These are phyloP conservation scores for Drosophila rubida DNA, from an alignment of 2,888 invertebrate genomes.

Conservation along the genomic window DNA sequence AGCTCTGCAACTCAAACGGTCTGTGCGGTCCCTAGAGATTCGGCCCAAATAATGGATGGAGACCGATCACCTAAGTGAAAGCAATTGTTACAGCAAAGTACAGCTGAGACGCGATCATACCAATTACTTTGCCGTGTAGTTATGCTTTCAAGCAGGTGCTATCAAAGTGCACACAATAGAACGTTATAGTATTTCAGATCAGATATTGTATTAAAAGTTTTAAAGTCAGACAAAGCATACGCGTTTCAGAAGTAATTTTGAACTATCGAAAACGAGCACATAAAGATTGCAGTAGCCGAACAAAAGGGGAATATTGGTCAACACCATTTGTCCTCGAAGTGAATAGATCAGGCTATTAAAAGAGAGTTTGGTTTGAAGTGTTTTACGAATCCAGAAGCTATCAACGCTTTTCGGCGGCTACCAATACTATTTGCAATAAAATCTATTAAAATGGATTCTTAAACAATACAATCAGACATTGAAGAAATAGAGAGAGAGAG, in stretches of 20 bases:
- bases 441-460: slow-evolving; percentile 46
- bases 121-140: neutral
- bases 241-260: neutral
- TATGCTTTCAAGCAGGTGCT: neutral
- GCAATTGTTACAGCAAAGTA: slow-evolving; percentile 6
- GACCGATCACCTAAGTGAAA: slow-evolving; percentile 27
- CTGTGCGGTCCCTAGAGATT: slow-evolving; percentile 58
- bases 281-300: neutral
- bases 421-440: slow-evolving; percentile 74
- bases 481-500: neutral
- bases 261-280: neutral
- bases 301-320: neutral
- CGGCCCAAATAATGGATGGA: slow-evolving; percentile 37
- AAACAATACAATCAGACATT: slow-evolving; percentile 10
- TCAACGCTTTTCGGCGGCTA: slow-evolving; percentile 34
- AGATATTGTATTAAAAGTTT: neutral
- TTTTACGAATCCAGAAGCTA: slow-evolving; percentile 64
- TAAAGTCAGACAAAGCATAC: neutral
- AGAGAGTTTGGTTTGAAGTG: slow-evolving; percentile 6
- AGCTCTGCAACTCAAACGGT: slow-evolving; percentile 13
- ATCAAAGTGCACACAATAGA: neutral
- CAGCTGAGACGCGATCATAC: neutral
- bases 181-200: neutral
- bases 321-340: neutral
- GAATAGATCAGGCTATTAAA: slow-evolving; percentile 7